Evolutionary conservation across 2,888 invertebrate genomes (phyloP).

Genomic region (Drosophila meridionalis): DNA sequence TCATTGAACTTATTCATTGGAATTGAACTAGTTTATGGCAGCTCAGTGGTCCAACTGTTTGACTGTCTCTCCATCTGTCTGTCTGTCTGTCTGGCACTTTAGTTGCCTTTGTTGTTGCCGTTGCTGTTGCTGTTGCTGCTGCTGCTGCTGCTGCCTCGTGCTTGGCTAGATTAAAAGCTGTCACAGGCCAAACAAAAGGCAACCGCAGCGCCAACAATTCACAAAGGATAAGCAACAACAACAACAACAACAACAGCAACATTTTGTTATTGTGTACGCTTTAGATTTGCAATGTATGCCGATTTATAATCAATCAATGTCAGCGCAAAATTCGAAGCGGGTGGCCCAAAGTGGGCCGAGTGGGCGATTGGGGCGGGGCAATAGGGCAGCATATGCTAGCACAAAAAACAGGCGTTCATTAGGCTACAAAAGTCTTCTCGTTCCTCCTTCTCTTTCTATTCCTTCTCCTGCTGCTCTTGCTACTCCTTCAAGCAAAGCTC

Average conservation of each 20-base stretch:
- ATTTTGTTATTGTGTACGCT: slow-evolving; percentile 74
- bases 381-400: slow-evolving; percentile 67
- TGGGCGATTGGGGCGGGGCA: slow-evolving; percentile 3
- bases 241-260: slow-evolving; percentile 21
- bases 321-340: slow-evolving; percentile 75
- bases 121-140: slow-evolving; percentile 41
- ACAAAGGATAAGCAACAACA: slow-evolving; percentile 67
- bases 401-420: slow-evolving; percentile 64
- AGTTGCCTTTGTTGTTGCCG: slow-evolving; percentile 46
- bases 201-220: slow-evolving; percentile 71
- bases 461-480: not conserved
- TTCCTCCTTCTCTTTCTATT: not conserved
- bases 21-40: slow-evolving; percentile 8
- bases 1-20: slow-evolving; percentile 2
- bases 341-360: slow-evolving; percentile 32
- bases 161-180: slow-evolving; percentile 79
- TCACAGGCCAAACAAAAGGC: slow-evolving; percentile 80
- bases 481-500: slow-evolving; percentile 4
- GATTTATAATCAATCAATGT: slow-evolving; percentile 84
- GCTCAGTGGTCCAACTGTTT: slow-evolving; percentile 5
- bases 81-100: slow-evolving; percentile 50
- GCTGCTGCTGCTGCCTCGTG: slow-evolving; percentile 62
- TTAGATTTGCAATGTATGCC: slow-evolving; percentile 83
- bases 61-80: slow-evolving; percentile 3
- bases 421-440: slow-evolving; percentile 71